Base-by-base conservation (phyloP, 2,113 vertebrate genomes). In the Dipodomys ordii region DNA sequence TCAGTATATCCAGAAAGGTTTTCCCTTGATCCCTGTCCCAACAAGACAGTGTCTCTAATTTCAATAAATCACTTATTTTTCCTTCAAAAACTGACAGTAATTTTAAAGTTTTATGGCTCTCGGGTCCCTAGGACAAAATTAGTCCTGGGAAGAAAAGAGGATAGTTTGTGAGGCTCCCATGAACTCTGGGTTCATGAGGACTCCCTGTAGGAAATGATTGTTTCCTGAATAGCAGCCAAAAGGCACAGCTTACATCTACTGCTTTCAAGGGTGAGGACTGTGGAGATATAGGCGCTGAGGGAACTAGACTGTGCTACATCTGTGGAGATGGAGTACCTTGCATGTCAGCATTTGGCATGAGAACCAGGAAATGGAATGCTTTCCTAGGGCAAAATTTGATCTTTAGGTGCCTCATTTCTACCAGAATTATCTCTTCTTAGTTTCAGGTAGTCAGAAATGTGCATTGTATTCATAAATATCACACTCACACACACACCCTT, bases 141-240 rank as follows among this genome's bases (percentile, higher is more conserved):
- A 65, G 65, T 83, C 62, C 49, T 69, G 35, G 83, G 62, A 94
- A 87, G 67, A 84, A 39, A 78, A 20, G 11, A 49, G 35, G 30
- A 5, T 27, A 68, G 86, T 87, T 87, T 60, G 87, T 78, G 73
- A 87, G 80, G n/a, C 77, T 96, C 77, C 84, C 90, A 68, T 78
- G 90, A 94, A 83, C 83, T 86, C 49, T 62, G 68, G 81, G 77
- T 62, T 44, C 67, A 60, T 23, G 73, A 22, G 49, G 18, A 44
- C 16, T 73, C 27, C 27, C 87, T 53, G 9, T 15, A 46, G 57
- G 67, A 92, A 89, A 65, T 30, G 10, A 30, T 35, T 87, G 16
- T 64, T 89, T 64, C 71, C 77, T 87, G 73, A 91, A 77, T 46
- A 28, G 68, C 12, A 82, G 77, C 84, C 94, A 94, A 69, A 67